Base-by-base conservation (phyloP, 2,888 invertebrate genomes). In the Onthophagus sagittarius region DNA sequence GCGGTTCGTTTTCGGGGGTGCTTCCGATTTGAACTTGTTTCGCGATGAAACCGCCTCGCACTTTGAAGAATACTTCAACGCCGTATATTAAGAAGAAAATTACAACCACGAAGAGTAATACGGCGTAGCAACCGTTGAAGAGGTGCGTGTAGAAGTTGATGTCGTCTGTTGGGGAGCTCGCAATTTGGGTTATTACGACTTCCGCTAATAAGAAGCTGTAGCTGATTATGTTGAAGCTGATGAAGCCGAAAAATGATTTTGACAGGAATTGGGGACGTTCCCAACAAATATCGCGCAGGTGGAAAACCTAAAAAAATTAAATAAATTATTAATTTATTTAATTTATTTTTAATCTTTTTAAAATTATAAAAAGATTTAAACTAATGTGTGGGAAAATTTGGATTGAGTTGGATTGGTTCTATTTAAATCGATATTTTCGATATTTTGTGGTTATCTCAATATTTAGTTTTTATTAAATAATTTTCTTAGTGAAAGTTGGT, bases 81-180 rank as follows among this genome's bases (percentile, higher is more conserved):
- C 97, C 97, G 84, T 97, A 97, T 78, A 96, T 95, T 71, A 97
- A 90, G 86, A 97, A 97, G 87, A 97, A 96, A 13, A 96, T 89
- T 74, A 97, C 95, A 65, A 96, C 95, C 75, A 97, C 92, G 83
- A 97, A 92, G 75, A 97, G 89, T 71, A 97, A 88, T n/a, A 94
- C 92, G 0, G 97, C 97, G 84, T 97, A 97, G 84, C 94, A 94
- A 11, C 95, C 95, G 85, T 96, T 96, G 86, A 97, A 97, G 62
- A 97, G 90, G 84, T 94, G 94, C 78, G 93, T 91, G 85, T 95
- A 94, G 85, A 92, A 92, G 78, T 89, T 90, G 87, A 91, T 88
- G 78, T 88, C 86, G 77, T 86, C 84, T 64, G 84, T 83, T 64
- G 87, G 86, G 2, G 86, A 85, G 77, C 87, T 84, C 0, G 87